Evolutionary conservation across 2,888 invertebrate species (phyloP), one percentile per base, ranked within the genome.

Genomic region (Polyommatus icarus): DNA sequence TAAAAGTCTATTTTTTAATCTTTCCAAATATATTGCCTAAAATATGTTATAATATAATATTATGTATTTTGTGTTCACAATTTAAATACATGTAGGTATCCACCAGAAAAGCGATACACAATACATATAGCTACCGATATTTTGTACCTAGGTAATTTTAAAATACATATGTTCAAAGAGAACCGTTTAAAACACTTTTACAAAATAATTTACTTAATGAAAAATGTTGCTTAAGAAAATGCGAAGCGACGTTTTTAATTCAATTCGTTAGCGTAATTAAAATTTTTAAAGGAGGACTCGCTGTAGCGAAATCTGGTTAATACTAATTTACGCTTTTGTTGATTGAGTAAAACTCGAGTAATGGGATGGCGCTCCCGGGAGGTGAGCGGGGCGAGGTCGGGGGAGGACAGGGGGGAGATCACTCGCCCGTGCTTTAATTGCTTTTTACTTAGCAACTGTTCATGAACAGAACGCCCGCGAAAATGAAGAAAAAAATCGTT

Each of bases 381-480:
- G 80, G 82, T 81, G 84, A 83, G 83, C 83, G 80, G 87, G 87
- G 29, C 67, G 18, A 29, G 67, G 67, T 12, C 5, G 6, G 29
- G 29, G 32, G 18, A 1, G 15, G 59, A 7, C 20, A 80, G 86
- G 87, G 89, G 83, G 88, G 89, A 88, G 94, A 94, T 94, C 94
- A 93, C 92, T 94, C 94, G 93, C 89, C 94, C 94, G 91, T 94
- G 93, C 90, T 93, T 93, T 94, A 94, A 94, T 93, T 94, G 94
- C 93, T 93, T 93, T 93, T 93, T 92, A 93, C 94, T 93, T 93
- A 94, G 93, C 94, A 93, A 93, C 93, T 92, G 92, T 90, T 93
- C 91, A 92, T 93, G 92, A 93, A 92, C 91, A 92, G 88, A 91
- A 89, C 86, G 87, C 85, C 90, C 87, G 91, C 87, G 90, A 92